phyloP scores from a whole-genome alignment of 1,140 invertebrate species.

The Euglossa dilemma region DNA sequence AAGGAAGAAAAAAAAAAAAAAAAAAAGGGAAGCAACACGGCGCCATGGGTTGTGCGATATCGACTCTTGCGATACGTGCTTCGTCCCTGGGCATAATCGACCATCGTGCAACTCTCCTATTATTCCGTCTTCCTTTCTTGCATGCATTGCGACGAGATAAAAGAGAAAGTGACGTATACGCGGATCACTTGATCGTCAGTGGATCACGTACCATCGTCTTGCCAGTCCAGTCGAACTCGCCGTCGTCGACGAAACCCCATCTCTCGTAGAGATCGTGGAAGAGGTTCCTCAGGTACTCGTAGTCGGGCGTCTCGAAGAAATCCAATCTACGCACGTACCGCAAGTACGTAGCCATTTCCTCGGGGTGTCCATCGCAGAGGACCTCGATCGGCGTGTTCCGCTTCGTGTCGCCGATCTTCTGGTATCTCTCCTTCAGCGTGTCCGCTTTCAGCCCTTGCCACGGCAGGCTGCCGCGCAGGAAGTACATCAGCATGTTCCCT shows the following conservation, averaged over 20 bases:
- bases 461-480: conserved; percentile 98
- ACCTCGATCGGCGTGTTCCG: conserved; percentile 98
- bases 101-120: conserved; percentile 2
- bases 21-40: not conserved
- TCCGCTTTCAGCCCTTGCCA: conserved; percentile 99
- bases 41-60: conserved; percentile 17
- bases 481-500: conserved; percentile 99
- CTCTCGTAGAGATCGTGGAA: conserved; percentile 97
- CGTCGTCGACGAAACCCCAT: conserved; percentile 96
- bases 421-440: conserved; percentile 99
- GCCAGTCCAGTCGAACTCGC: conserved; percentile 99
- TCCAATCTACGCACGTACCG: conserved; percentile 98
- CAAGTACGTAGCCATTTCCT: conserved; percentile 98
- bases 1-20: not conserved
- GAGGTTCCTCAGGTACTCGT: conserved; percentile 97
- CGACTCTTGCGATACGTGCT: conserved; percentile 43
- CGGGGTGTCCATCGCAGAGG: conserved; percentile 98
- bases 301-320: conserved; percentile 99
- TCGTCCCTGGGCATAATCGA: conserved; percentile 19
- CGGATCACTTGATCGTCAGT: conserved; percentile 16
- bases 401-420: conserved; percentile 99
- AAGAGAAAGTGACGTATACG: conserved; percentile 6
- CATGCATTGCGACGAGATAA: conserved; percentile 22
- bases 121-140: conserved; percentile 27
- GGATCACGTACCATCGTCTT: conserved; percentile 91